These are phyloP conservation scores for Pangasianodon gigas DNA, from an alignment of 2,113 vertebrate genomes.

Conservation along the genomic window DNA sequence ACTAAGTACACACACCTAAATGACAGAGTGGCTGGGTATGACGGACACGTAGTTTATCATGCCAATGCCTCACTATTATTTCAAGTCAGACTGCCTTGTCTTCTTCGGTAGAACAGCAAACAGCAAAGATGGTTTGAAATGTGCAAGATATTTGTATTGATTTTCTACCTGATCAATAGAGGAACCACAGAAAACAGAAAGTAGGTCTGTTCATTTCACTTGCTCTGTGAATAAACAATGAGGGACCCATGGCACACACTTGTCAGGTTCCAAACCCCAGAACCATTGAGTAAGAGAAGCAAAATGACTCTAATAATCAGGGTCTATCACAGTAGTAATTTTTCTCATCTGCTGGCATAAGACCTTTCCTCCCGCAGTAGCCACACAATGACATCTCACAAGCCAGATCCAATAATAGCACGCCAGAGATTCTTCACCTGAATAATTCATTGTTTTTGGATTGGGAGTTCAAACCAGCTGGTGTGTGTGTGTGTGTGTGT, in stretches of 20 bases:
- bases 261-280: neutral
- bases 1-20: neutral
- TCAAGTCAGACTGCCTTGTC: neutral
- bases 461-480: slow-evolving; percentile 44
- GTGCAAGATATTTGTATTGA: neutral
- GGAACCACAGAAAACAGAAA: neutral
- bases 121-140: neutral
- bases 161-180: neutral
- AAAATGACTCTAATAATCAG: slow-evolving; percentile 14
- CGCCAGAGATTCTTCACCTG: slow-evolving; percentile 59
- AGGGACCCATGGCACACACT: too few relatives aligned
- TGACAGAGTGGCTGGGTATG: neutral
- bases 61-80: neutral
- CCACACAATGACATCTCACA: slow-evolving; percentile 42
- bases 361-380: neutral
- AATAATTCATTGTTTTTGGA: slow-evolving; percentile 70
- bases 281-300: neutral
- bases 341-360: slow-evolving; percentile 5
- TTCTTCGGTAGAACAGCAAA: neutral
- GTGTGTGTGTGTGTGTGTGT: slow-evolving; percentile 14
- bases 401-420: slow-evolving; percentile 59
- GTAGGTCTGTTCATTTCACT: neutral
- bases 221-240: neutral
- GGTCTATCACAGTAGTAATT: neutral
- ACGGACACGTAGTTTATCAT: neutral